Evolutionary conservation across 2,113 vertebrate species (phyloP).

Genomic region (Chunga burmeisteri): DNA sequence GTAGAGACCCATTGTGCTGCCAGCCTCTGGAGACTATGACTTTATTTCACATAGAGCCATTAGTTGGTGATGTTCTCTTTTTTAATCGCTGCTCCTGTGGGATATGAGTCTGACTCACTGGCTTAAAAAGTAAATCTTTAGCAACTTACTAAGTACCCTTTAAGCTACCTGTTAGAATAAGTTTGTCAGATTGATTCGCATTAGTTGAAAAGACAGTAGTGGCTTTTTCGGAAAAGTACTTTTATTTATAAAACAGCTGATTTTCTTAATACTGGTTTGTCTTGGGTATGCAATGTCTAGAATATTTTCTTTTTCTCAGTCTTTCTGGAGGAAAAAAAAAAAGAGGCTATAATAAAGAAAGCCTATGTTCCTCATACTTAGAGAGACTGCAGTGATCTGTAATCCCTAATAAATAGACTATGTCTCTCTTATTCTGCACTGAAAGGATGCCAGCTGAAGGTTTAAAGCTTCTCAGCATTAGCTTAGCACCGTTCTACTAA

Average conservation of each 20-base stretch:
- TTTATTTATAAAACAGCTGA: neutral
- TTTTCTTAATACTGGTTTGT: neutral
- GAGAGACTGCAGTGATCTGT: neutral
- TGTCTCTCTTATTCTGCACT: neutral
- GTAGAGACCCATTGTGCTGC: neutral
- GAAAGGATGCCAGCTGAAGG: neutral
- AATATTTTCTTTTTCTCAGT: neutral
- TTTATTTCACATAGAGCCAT: neutral
- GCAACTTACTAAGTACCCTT: neutral
- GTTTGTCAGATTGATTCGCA: neutral
- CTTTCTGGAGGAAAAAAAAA: neutral
- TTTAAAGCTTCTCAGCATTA: neutral
- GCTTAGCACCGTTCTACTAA: neutral
- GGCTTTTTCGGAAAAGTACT: neutral
- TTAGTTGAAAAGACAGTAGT: neutral
- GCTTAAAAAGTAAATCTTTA: constrained; percentile 10
- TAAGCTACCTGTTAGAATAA: neutral
- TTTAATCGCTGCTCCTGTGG: neutral
- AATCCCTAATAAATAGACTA: neutral
- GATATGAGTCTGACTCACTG: neutral
- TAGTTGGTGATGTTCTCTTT: neutral
- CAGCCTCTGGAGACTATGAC: neutral
- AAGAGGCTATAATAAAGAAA: neutral
- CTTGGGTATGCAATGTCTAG: neutral
- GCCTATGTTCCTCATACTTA: neutral